Evolutionary conservation across 2,888 invertebrate species (phyloP).

Genomic region (Andricus quercusramuli): DNA sequence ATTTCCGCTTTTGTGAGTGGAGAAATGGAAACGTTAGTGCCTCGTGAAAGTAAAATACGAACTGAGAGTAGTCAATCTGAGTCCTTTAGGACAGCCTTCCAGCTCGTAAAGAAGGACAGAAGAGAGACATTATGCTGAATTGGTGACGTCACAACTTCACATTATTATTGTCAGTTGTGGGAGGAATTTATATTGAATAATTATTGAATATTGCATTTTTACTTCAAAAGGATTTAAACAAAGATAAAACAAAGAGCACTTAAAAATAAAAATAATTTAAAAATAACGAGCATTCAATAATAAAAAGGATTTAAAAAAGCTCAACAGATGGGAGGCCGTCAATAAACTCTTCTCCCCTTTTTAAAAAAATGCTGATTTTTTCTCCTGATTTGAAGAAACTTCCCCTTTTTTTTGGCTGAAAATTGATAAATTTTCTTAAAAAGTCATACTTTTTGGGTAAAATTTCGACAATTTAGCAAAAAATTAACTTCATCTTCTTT

Average conservation of each 20-base stretch:
- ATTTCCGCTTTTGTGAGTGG: slow-evolving; percentile 7
- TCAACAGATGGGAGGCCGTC: too few species aligned
- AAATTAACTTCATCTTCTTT: too few species aligned
- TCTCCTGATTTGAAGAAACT: too few species aligned
- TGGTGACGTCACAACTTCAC: neutral
- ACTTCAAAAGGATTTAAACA: neutral
- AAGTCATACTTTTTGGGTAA: too few species aligned
- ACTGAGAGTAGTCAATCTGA: slow-evolving; percentile 38
- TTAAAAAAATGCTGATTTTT: too few species aligned
- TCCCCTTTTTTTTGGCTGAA: too few species aligned
- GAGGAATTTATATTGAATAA: neutral
- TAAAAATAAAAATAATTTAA: too few species aligned
- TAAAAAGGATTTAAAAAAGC: too few species aligned
- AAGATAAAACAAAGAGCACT: neutral
- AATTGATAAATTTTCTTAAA: too few species aligned
- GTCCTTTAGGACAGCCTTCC: slow-evolving; percentile 7
- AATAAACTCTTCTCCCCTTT: too few species aligned
- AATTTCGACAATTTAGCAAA: too few species aligned
- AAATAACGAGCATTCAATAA: too few species aligned
- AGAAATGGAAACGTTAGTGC: slow-evolving; percentile 38
- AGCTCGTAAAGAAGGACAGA: slow-evolving; percentile 20
- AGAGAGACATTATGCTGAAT: slow-evolving; percentile 10
- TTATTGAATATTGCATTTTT: neutral
- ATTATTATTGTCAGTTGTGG: neutral
- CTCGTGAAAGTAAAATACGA: slow-evolving; percentile 38